phyloP scores from a whole-genome alignment of 1,140 invertebrate species.

The Dermatophagoides farinae region DNA sequence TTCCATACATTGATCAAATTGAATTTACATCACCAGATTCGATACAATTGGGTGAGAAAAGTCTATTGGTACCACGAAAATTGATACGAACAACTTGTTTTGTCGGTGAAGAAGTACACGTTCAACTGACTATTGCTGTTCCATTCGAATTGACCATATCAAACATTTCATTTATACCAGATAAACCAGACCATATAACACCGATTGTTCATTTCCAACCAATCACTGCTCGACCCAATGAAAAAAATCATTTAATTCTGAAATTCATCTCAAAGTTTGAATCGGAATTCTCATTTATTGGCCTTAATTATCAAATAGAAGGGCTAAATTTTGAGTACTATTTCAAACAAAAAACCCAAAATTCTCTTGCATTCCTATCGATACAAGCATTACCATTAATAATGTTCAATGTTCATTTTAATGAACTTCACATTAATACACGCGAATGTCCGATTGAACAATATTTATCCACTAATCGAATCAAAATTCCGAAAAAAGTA shows the following conservation, averaged over 20 bases:
- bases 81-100: slow-evolving; percentile 5
- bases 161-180: neutral
- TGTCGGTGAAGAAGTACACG: neutral
- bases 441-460: neutral
- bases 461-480: neutral
- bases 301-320: slow-evolving; percentile 3
- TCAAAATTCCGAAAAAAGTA: neutral
- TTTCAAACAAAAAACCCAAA: slow-evolving; percentile 17
- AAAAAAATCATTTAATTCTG: neutral
- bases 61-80: neutral
- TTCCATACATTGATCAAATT: neutral
- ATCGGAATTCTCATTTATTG: slow-evolving; percentile 8
- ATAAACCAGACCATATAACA: neutral
- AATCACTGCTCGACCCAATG: neutral
- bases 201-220: neutral
- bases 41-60: neutral
- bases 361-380: slow-evolving; percentile 23
- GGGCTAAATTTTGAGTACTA: neutral
- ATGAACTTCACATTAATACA: neutral
- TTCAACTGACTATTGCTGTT: neutral
- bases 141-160: slow-evolving; percentile 6
- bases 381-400: slow-evolving; percentile 10
- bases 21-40: neutral
- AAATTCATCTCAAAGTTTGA: slow-evolving; percentile 14
- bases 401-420: slow-evolving; percentile 16